Evolutionary conservation across 2,797 vertebrate genomes (phyloP).

Genomic region (Mus spretus): DNA sequence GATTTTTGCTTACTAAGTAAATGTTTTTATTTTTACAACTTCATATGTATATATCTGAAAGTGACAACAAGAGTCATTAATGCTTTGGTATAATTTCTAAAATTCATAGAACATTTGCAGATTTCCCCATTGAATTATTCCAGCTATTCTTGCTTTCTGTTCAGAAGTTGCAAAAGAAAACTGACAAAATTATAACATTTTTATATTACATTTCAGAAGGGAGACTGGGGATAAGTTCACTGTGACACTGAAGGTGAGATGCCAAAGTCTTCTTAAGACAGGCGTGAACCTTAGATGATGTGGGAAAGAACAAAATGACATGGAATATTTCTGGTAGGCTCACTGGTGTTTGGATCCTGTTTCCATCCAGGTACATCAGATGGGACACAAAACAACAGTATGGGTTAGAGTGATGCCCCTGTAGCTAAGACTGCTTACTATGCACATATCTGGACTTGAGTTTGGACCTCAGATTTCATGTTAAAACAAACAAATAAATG

Average conservation of each 20-base stretch:
- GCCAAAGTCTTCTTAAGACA: fast-evolving
- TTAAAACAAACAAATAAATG: background rate
- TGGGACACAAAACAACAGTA: background rate
- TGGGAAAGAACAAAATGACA: background rate
- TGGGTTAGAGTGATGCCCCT: background rate
- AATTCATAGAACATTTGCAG: background rate
- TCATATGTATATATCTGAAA: background rate
- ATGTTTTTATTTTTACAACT: background rate
- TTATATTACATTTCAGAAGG: background rate
- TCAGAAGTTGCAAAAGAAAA: background rate
- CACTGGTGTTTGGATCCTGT: background rate
- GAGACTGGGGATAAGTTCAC: background rate
- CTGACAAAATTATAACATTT: background rate
- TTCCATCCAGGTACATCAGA: fast-evolving
- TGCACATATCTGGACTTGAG: background rate
- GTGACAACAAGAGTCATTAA: background rate
- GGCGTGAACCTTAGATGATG: background rate
- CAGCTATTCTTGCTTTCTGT: background rate
- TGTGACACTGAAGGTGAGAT: background rate
- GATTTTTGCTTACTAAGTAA: background rate
- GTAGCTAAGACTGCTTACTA: background rate
- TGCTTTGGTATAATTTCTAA: background rate
- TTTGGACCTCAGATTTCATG: background rate
- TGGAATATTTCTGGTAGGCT: background rate
- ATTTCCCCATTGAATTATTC: background rate